These are phyloP conservation scores for Fistularia commersonii DNA, from an alignment of 2,797 vertebrate species.

Conservation along the genomic window DNA sequence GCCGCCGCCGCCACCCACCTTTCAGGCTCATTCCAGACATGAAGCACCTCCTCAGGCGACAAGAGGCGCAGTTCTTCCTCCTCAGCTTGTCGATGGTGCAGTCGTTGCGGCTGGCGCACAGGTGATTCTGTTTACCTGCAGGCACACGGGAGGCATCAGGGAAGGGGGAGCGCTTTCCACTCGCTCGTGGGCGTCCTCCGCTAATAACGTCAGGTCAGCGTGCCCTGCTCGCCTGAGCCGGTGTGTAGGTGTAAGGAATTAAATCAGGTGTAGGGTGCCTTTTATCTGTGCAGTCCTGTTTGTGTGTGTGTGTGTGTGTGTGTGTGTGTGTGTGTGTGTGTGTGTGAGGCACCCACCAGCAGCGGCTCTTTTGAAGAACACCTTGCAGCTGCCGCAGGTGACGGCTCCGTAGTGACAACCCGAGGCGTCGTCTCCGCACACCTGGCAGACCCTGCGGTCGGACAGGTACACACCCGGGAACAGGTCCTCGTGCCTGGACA, in stretches of 20 bases:
- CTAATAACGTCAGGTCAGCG: conserved; percentile 56
- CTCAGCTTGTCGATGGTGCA: conserved; percentile 96
- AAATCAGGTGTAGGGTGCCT: conserved; percentile 37
- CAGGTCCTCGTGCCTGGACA: conserved; percentile 78
- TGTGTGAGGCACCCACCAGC: conserved; percentile 77
- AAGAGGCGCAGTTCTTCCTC: conserved; percentile 94
- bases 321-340: not conserved
- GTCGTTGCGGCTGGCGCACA: conserved; percentile 93
- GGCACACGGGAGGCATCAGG: too few species aligned
- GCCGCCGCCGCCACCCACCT: conserved; percentile 83
- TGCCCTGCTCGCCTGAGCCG: conserved; percentile 37
- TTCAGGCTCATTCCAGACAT: conserved; percentile 94
- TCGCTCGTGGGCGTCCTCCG: conserved; percentile 49
- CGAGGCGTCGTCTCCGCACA: conserved; percentile 91
- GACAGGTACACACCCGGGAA: conserved; percentile 88
- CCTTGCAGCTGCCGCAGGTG: conserved; percentile 96
- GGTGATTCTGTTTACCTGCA: conserved; percentile 92
- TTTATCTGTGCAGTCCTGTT: not conserved
- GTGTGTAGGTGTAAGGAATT: conserved; percentile 56
- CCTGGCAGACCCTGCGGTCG: conserved; percentile 88
- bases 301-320: conserved; percentile 9
- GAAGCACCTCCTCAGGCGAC: conserved; percentile 89
- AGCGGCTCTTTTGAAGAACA: conserved; percentile 95
- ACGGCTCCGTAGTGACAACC: conserved; percentile 97
- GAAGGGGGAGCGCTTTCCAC: too few species aligned